These are phyloP conservation scores for Biston stratarius DNA, from an alignment of 2,888 invertebrate genomes.

Conservation along the genomic window DNA sequence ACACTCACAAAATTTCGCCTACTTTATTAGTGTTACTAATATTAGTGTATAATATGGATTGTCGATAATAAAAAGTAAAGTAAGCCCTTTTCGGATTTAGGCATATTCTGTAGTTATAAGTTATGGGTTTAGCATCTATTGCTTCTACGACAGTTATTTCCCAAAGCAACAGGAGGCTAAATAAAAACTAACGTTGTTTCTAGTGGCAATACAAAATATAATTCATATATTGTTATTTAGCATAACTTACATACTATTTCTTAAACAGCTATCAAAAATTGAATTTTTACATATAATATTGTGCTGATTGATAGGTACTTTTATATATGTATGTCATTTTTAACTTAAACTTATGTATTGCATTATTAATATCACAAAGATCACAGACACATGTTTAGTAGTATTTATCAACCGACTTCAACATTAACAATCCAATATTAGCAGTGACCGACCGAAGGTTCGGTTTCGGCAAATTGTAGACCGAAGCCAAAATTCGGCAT, in stretches of 20 bases:
- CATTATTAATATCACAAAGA: conserved; percentile 16
- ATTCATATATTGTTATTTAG: not conserved
- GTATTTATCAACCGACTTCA: not conserved
- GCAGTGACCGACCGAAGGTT: too few species aligned
- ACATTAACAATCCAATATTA: too few species aligned
- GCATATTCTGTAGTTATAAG: too few species aligned
- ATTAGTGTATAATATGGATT: too few species aligned
- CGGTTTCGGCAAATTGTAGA: too few species aligned
- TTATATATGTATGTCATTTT: not conserved
- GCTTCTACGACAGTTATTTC: not conserved
- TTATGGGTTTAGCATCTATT: too few species aligned
- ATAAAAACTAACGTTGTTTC: not conserved
- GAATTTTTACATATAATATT: not conserved
- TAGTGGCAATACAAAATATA: not conserved
- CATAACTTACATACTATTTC: not conserved
- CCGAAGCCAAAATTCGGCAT: not conserved
- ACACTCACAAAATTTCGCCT: too few species aligned
- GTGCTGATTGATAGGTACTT: not conserved
- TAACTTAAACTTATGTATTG: not conserved
- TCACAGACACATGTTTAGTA: conserved; percentile 14
- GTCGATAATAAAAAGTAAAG: too few species aligned
- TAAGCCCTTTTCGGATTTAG: too few species aligned
- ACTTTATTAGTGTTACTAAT: too few species aligned
- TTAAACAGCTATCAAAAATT: not conserved
- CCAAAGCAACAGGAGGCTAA: not conserved